These are phyloP conservation scores for Ceyx margarethae DNA, from an alignment of 2,113 vertebrate genomes.

Conservation along the genomic window DNA sequence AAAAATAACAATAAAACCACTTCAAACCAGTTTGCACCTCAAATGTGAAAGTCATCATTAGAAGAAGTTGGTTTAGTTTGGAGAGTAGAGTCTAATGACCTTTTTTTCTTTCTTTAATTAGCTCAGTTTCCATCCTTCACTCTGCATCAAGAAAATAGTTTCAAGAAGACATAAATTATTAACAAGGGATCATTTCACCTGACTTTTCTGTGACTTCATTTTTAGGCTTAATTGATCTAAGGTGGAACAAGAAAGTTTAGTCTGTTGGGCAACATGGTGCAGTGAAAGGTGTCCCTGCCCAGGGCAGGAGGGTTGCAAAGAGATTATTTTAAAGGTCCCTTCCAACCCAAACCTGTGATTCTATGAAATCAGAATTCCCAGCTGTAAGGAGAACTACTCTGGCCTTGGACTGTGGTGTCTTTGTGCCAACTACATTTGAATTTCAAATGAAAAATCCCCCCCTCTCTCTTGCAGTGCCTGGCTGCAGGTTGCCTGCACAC, in stretches of 20 bases:
- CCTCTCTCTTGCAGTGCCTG: neutral
- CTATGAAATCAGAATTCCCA: neutral
- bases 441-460: neutral
- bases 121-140: neutral
- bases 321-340: neutral
- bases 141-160: neutral
- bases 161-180: neutral
- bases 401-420: neutral
- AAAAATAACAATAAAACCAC: neutral
- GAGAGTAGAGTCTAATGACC: neutral
- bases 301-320: neutral
- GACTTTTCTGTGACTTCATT: neutral
- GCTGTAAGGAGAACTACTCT: neutral
- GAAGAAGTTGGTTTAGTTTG: neutral
- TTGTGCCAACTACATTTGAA: neutral
- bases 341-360: neutral
- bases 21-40: neutral
- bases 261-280: neutral
- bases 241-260: neutral
- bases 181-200: neutral
- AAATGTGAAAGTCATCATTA: neutral
- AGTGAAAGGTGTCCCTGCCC: too few species aligned
- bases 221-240: neutral
- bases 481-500: neutral
- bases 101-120: neutral